These are phyloP conservation scores for Eclectus roratus DNA, from an alignment of 2,113 vertebrate genomes.

Conservation along the genomic window DNA sequence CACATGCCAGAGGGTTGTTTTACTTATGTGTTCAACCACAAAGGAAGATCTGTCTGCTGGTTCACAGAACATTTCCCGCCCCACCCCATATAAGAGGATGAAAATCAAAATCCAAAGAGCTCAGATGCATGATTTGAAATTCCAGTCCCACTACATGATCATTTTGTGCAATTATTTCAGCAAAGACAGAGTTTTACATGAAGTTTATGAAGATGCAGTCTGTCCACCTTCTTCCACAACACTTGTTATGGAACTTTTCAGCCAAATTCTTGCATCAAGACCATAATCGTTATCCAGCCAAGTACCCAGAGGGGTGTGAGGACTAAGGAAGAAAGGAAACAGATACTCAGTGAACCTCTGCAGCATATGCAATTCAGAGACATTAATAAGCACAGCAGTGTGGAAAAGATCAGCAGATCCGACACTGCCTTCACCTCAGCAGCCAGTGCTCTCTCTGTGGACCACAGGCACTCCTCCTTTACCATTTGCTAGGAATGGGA, in stretches of 20 bases:
- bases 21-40: background rate
- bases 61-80: background rate
- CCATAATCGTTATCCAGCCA: background rate
- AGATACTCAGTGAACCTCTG: background rate
- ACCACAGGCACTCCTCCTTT: background rate
- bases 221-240: background rate
- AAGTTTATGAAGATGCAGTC: background rate
- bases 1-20: background rate
- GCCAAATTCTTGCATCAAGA: background rate
- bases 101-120: background rate
- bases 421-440: background rate
- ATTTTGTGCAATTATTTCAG: background rate
- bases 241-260: background rate
- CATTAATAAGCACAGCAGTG: background rate
- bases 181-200: background rate
- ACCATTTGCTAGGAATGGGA: background rate
- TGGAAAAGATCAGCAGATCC: background rate
- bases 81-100: background rate
- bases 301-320: background rate
- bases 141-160: background rate
- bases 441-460: background rate
- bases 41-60: background rate
- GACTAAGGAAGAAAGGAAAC: background rate
- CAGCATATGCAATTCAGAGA: background rate
- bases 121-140: background rate